These are phyloP conservation scores for Falcunculus frontatus DNA, from an alignment of 2,113 vertebrate species.

Conservation along the genomic window DNA sequence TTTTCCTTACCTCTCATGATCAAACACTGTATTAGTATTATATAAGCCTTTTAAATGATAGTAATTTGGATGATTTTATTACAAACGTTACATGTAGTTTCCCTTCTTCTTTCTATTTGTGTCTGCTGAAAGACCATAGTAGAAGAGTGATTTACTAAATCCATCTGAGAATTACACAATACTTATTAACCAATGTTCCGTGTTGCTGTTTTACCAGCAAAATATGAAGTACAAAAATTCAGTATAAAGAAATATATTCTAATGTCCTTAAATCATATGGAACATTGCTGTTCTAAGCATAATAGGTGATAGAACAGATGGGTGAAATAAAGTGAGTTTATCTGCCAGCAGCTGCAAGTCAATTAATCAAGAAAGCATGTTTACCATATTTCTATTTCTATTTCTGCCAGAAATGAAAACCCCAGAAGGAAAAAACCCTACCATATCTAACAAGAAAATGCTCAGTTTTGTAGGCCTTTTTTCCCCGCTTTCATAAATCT, in stretches of 20 bases:
- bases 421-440: not conserved
- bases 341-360: not conserved
- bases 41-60: not conserved
- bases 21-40: not conserved
- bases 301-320: not conserved
- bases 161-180: not conserved
- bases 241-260: not conserved
- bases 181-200: not conserved
- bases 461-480: not conserved
- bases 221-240: not conserved
- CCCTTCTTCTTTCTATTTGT: not conserved
- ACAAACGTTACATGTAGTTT: not conserved
- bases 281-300: not conserved
- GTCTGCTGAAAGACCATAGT: not conserved
- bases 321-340: constrained; percentile 30
- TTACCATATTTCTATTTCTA: constrained; percentile 8
- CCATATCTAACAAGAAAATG: constrained; percentile 1
- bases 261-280: not conserved
- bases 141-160: not conserved
- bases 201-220: not conserved
- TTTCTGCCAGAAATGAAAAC: not conserved
- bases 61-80: not conserved
- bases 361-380: not conserved
- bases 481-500: constrained; percentile 3
- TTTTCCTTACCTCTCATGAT: not conserved